Conservation (phyloP, 2,113 vertebrate genomes). For the Scortum barcoo region DNA sequence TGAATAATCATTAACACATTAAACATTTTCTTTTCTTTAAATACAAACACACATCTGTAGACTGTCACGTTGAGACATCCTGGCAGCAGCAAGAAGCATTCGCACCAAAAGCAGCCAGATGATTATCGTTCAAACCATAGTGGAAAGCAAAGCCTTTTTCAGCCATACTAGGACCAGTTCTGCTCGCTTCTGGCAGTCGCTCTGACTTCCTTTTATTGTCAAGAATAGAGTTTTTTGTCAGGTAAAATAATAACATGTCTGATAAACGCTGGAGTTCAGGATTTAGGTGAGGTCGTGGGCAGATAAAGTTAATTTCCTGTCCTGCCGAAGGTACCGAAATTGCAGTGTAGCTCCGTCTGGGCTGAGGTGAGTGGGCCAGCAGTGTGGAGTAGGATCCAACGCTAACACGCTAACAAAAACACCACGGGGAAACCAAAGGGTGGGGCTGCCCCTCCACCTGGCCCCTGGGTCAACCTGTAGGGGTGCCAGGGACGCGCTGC, state of each 20-base stretch:
- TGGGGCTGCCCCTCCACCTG: slow-evolving; percentile 41
- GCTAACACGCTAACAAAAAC: slow-evolving; percentile 63
- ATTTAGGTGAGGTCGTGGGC: background rate
- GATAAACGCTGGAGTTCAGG: background rate
- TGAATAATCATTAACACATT: slow-evolving; percentile 12
- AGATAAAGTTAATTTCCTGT: slow-evolving; percentile 53
- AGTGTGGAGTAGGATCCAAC: slow-evolving; percentile 48
- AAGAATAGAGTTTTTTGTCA: background rate
- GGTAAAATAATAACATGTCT: slow-evolving; percentile 13
- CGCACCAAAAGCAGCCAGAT: slow-evolving; percentile 2
- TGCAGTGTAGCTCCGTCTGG: slow-evolving; percentile 36
- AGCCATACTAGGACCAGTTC: background rate
- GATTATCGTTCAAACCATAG: background rate
- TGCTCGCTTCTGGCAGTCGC: background rate
- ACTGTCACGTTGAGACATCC: background rate
- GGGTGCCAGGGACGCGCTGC: slow-evolving; percentile 19
- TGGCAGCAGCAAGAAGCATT: slow-evolving; percentile 1
- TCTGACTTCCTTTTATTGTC: slow-evolving; percentile 5
- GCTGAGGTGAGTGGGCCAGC: slow-evolving; percentile 32
- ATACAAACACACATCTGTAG: slow-evolving; percentile 16
- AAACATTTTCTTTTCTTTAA: background rate
- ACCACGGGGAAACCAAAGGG: slow-evolving; percentile 42
- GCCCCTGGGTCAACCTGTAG: slow-evolving; percentile 62
- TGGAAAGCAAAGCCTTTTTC: background rate
- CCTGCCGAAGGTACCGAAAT: background rate